These are phyloP conservation scores for Aradophagus sp. DNA, from an alignment of 1,140 invertebrate species.

Conservation along the genomic window DNA sequence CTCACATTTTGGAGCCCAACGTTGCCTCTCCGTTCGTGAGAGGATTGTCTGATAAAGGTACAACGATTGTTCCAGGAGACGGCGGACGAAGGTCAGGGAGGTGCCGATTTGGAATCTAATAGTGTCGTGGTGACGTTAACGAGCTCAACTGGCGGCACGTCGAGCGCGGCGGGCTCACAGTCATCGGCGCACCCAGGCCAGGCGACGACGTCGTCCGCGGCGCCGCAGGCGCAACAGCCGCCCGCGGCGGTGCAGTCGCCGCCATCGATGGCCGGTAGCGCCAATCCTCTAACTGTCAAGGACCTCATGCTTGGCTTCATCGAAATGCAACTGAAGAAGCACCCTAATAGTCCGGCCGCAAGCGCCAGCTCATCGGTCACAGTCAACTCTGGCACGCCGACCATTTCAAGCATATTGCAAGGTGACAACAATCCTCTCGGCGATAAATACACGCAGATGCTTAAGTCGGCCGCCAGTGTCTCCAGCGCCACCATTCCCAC, in stretches of 20 bases:
- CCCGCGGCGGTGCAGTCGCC: conserved; percentile 73
- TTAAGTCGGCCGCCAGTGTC: conserved; percentile 56
- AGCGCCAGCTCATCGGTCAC: conserved; percentile 61
- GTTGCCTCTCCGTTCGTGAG: conserved; percentile 58
- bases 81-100: conserved; percentile 84
- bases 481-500: conserved; percentile 67
- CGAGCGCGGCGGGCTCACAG: conserved; percentile 4
- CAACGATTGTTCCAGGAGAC: conserved; percentile 80
- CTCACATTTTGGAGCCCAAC: conserved; percentile 39
- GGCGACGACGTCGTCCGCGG: conserved; percentile 48
- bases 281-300: conserved; percentile 80
- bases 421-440: conserved; percentile 27
- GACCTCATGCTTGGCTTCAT: conserved; percentile 86
- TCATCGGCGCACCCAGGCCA: conserved; percentile 4
- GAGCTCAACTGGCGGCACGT: conserved; percentile 26
- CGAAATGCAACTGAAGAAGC: conserved; percentile 82
- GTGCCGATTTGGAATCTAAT: conserved; percentile 68
- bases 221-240: conserved; percentile 65
- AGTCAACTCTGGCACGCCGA: conserved; percentile 76
- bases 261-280: conserved; percentile 69
- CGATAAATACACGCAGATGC: conserved; percentile 38
- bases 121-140: conserved; percentile 64
- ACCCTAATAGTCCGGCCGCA: conserved; percentile 73
- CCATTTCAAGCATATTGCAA: conserved; percentile 81
- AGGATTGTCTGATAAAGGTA: conserved; percentile 73